Percentiles rank a stretch among this genome's conserved stretches.
Conservation (phyloP, 2,797 vertebrate species). For the Macropodus opercularis region DNA sequence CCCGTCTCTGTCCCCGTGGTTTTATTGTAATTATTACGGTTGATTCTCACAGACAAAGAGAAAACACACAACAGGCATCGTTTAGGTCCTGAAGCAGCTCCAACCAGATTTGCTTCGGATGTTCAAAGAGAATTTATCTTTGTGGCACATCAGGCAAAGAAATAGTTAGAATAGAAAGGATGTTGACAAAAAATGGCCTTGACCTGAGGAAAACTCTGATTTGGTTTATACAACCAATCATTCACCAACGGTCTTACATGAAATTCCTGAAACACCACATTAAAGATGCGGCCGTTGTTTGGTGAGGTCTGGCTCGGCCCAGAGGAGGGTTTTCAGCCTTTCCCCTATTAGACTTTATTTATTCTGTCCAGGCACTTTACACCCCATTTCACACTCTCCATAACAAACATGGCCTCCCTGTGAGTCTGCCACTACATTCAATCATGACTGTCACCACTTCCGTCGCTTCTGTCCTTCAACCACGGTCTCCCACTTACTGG, state of each 20-base stretch:
- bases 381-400: constrained; percentile 25
- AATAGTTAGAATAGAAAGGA: no score
- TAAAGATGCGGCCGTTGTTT: no score
- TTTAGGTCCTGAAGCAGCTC: background rate
- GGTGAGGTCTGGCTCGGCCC: no score
- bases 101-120: background rate
- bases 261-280: no score
- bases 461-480: constrained; percentile 41
- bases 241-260: no score
- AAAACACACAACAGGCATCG: background rate
- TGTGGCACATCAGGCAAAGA: background rate
- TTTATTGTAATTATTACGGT: background rate
- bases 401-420: constrained; percentile 46
- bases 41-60: background rate
- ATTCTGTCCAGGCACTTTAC: constrained; percentile 21
- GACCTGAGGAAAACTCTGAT: no score
- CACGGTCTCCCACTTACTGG: constrained; percentile 16
- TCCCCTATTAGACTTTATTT: constrained; percentile 23
- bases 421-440: constrained; percentile 46
- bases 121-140: background rate
- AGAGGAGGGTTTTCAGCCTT: constrained; percentile 7
- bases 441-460: constrained; percentile 31
- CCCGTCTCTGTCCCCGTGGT: background rate
- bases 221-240: no score
- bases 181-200: no score